These are phyloP conservation scores for Piaya cayana DNA, from an alignment of 2,113 vertebrate genomes.

Conservation along the genomic window DNA sequence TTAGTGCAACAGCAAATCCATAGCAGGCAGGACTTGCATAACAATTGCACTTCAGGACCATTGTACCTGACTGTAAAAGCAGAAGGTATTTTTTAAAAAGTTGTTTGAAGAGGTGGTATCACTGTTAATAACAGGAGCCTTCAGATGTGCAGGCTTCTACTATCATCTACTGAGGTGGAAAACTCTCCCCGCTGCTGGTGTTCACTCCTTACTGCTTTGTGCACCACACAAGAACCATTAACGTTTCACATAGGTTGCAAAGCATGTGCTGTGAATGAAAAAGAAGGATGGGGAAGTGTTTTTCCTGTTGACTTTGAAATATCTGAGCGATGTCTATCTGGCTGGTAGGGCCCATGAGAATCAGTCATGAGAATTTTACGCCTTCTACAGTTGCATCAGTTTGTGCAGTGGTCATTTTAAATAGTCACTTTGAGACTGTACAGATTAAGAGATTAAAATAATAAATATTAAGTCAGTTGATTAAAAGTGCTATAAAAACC, in stretches of 20 bases:
- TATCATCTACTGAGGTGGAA: background rate
- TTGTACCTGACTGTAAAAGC: background rate
- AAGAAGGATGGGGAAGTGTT: background rate
- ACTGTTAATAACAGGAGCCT: background rate
- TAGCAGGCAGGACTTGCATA: background rate
- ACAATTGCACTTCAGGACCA: background rate
- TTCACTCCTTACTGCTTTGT: background rate
- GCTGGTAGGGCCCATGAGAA: background rate
- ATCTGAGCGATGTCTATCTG: background rate
- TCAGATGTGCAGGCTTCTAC: background rate
- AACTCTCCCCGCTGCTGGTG: background rate
- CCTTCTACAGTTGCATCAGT: background rate
- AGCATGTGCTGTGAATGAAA: background rate
- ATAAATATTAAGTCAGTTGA: background rate
- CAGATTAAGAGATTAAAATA: slow-evolving; percentile 52
- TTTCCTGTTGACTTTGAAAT: background rate
- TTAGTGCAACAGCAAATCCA: background rate
- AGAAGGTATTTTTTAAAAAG: background rate
- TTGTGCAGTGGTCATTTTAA: background rate
- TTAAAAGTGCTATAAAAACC: slow-evolving; percentile 17
- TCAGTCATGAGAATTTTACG: background rate
- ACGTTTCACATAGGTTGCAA: accelerated
- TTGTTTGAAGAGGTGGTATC: background rate
- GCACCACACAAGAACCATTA: accelerated
- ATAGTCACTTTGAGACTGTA: background rate